Conservation (phyloP, 2,113 vertebrate species). For the Hemichromis elongatus region DNA sequence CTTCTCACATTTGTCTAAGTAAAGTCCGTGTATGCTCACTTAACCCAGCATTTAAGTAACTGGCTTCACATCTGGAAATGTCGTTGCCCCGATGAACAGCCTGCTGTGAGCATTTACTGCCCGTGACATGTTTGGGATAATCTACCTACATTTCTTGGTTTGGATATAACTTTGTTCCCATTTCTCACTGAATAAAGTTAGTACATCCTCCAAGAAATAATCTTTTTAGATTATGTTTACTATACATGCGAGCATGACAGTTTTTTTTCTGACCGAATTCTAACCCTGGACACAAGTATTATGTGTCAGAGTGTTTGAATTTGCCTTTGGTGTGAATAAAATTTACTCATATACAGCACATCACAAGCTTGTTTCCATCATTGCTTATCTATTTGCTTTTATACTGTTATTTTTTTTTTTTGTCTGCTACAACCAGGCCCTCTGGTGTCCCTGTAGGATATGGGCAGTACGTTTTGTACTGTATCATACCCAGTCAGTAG, state of each 20-base stretch:
- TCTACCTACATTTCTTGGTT: conserved; percentile 57
- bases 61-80: conserved; percentile 71
- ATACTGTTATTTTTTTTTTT: conserved; percentile 34
- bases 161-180: conserved; percentile 3
- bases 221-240: background rate
- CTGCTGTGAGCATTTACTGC: conserved; percentile 66
- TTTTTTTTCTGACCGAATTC: background rate
- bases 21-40: background rate
- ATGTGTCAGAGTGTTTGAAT: background rate
- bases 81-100: conserved; percentile 52
- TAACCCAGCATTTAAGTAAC: conserved; percentile 30
- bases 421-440: conserved; percentile 70
- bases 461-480: conserved; percentile 64
- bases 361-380: background rate
- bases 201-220: background rate
- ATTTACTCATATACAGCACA: background rate
- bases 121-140: conserved; percentile 63
- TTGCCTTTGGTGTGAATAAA: background rate
- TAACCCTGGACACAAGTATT: background rate
- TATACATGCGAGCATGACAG: background rate
- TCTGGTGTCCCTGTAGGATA: conserved; percentile 63
- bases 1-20: background rate
- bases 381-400: background rate
- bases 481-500: conserved; percentile 74
- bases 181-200: conserved; percentile 22